Conservation (phyloP, 2,888 invertebrate genomes). For the Patella pellucida region DNA sequence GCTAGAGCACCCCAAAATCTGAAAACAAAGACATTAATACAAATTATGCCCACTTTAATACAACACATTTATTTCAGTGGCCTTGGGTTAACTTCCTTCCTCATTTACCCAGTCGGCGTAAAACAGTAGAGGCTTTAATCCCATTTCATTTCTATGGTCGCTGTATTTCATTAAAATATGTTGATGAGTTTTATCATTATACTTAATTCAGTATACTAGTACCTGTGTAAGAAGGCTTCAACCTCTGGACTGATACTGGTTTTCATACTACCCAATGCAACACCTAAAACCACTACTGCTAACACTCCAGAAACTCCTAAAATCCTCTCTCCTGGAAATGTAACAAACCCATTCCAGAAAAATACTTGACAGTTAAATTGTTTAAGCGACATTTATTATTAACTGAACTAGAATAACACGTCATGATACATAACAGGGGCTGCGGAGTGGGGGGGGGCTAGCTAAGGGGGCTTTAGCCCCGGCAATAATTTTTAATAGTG, state of each 20-base stretch:
- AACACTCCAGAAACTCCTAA: constrained; percentile 70
- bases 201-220: neutral
- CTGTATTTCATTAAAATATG: too few species aligned
- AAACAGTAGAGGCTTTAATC: too few species aligned
- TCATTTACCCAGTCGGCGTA: too few species aligned
- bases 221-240: constrained; percentile 68
- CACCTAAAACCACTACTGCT: constrained; percentile 71
- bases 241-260: constrained; percentile 71
- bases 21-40: constrained; percentile 17
- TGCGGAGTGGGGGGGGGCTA: too few species aligned
- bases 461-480: too few species aligned
- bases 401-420: neutral
- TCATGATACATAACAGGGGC: neutral
- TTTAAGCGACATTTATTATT: neutral
- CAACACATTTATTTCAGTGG: neutral
- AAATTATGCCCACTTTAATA: neutral
- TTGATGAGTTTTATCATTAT: too few species aligned
- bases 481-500: too few species aligned
- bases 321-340: constrained; percentile 53
- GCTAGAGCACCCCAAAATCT: constrained; percentile 72
- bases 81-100: too few species aligned
- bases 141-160: too few species aligned
- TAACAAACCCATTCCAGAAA: neutral
- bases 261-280: constrained; percentile 67
- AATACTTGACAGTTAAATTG: neutral